These are phyloP conservation scores for Mirounga angustirostris DNA, from an alignment of 2,113 vertebrate genomes.

Conservation along the genomic window DNA sequence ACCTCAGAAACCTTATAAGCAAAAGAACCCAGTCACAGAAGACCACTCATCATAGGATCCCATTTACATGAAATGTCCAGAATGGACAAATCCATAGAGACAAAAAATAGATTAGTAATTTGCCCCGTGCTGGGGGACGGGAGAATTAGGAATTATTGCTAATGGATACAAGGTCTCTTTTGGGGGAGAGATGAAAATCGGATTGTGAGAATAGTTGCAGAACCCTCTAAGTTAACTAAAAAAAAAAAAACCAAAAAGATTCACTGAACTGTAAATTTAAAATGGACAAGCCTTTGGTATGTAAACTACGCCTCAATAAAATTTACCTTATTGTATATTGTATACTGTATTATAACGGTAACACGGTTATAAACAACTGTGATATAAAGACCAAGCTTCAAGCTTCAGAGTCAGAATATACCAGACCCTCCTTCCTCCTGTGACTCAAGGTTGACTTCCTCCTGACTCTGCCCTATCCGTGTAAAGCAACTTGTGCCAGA, in stretches of 20 bases:
- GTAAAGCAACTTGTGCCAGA: neutral
- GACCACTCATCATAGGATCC: neutral
- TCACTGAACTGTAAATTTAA: constrained; percentile 17
- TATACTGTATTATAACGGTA: too few species aligned
- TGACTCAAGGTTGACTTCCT: neutral
- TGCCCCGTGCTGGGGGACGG: neutral
- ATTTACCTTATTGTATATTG: too few species aligned
- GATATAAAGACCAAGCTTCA: neutral
- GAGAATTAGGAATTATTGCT: neutral
- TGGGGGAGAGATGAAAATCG: neutral
- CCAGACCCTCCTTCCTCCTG: neutral
- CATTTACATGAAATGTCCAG: neutral
- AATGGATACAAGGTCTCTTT: neutral
- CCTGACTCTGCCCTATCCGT: neutral
- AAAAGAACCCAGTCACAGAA: neutral
- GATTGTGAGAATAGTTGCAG: neutral
- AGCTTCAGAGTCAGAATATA: neutral
- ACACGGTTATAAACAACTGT: neutral
- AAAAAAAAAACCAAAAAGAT: neutral
- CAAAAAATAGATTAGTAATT: neutral
- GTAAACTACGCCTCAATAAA: neutral
- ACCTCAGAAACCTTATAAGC: neutral
- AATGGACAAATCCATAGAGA: neutral
- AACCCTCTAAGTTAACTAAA: neutral
- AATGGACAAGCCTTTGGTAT: neutral